Percentiles rank a stretch among this genome's conserved stretches.
Conservation (phyloP, 2,113 vertebrate species). For the Dolichallabes microphthalmus region DNA sequence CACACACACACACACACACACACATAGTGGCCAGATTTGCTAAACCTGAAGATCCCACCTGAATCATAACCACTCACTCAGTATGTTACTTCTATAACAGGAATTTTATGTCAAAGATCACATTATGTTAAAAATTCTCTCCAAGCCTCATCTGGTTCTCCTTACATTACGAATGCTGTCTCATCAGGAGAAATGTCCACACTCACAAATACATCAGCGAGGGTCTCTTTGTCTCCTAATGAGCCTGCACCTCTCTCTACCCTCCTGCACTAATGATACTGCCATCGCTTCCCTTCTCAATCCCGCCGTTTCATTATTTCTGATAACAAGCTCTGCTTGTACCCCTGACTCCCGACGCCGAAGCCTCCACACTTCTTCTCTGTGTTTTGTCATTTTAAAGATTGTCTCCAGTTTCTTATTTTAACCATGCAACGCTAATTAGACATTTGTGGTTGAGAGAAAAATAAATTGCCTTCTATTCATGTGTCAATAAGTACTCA, state of each 20-base stretch:
- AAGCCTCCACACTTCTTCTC: background rate
- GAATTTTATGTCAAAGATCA: background rate
- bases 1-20: no score
- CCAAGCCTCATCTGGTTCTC: background rate
- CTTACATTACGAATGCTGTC: conserved; percentile 21
- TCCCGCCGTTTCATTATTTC: conserved; percentile 42
- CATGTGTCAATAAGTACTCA: background rate
- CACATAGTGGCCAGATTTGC: no score
- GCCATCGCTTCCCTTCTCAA: conserved; percentile 23
- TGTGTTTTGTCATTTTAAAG: background rate
- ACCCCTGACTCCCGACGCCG: background rate
- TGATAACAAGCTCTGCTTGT: conserved; percentile 23
- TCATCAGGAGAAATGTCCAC: conserved; percentile 27
- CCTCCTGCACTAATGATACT: conserved; percentile 28
- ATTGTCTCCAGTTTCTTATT: background rate
- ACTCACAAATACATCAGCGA: background rate
- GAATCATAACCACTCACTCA: background rate
- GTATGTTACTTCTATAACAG: background rate
- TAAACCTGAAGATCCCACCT: background rate
- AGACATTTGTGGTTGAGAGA: background rate
- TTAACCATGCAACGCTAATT: background rate
- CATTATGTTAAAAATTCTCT: background rate
- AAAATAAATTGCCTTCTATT: background rate
- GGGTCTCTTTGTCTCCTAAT: conserved; percentile 31
- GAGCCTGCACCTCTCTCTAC: conserved; percentile 27